phyloP scores from a whole-genome alignment of 2,888 invertebrate species.

The Pecten maximus region DNA sequence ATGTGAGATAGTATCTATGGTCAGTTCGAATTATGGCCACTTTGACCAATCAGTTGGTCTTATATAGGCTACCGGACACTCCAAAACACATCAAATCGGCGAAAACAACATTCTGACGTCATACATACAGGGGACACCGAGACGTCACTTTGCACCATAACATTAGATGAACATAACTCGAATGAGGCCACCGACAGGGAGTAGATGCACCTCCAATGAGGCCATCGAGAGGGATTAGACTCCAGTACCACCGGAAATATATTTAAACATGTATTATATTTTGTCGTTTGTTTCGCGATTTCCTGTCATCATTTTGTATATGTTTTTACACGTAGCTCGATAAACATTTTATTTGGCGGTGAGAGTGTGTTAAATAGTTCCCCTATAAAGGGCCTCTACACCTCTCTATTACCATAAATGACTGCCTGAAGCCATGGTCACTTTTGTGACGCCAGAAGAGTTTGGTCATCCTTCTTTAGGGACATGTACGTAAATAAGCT shows the following conservation, averaged over 20 bases:
- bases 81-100: background rate
- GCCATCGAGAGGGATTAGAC: too few relatives aligned
- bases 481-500: background rate
- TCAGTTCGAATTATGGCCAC: background rate
- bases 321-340: too few relatives aligned
- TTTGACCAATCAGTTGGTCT: background rate
- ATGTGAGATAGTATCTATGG: background rate
- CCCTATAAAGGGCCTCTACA: background rate
- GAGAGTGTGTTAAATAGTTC: background rate
- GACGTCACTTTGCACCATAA: background rate
- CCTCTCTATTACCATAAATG: background rate
- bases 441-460: background rate
- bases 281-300: too few relatives aligned
- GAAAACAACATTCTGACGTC: background rate
- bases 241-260: too few relatives aligned
- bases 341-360: too few relatives aligned
- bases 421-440: background rate
- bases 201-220: too few relatives aligned
- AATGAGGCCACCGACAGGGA: background rate
- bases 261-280: too few relatives aligned
- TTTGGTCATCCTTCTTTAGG: background rate
- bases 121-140: background rate
- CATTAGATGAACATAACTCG: background rate
- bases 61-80: background rate
- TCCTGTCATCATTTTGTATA: too few relatives aligned